Evolutionary conservation across 2,113 vertebrate genomes (phyloP).

Genomic region (Gnathonemus echidnorhynchus): DNA sequence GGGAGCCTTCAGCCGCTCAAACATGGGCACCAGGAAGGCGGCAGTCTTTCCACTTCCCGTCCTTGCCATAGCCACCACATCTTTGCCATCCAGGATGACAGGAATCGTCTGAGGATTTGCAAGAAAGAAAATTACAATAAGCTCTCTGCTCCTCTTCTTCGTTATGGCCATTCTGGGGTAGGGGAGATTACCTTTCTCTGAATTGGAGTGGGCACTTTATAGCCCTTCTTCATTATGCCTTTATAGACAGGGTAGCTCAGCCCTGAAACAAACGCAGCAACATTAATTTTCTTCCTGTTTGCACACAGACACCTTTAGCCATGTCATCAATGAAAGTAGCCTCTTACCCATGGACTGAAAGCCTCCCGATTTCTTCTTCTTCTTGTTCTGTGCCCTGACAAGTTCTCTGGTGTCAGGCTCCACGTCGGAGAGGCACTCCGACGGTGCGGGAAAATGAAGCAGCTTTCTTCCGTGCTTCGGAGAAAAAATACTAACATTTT

Average conservation of each 20-base stretch:
- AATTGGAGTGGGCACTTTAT: conserved; percentile 95
- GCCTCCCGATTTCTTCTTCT: conserved; percentile 97
- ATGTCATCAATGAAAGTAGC: not conserved
- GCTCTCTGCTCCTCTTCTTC: not conserved
- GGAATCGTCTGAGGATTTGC: conserved; percentile 69
- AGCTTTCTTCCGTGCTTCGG: conserved; percentile 49
- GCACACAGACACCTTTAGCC: not conserved
- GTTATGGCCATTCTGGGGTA: not conserved
- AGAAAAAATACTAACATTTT: not conserved
- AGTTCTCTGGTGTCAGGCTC: conserved; percentile 80
- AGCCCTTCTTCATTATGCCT: conserved; percentile 93
- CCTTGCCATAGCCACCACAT: conserved; percentile 90
- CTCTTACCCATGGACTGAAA: conserved; percentile 94
- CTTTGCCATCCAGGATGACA: conserved; percentile 81
- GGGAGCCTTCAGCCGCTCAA: conserved; percentile 79
- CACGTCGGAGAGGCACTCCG: conserved; percentile 66
- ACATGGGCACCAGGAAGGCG: conserved; percentile 92
- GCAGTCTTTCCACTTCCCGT: conserved; percentile 94
- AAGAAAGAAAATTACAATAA: not conserved
- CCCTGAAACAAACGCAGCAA: conserved; percentile 54
- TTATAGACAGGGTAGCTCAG: conserved; percentile 87
- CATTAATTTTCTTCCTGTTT: not conserved
- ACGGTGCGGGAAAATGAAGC: conserved; percentile 58
- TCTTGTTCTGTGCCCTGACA: conserved; percentile 89
- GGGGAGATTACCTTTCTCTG: conserved; percentile 76